Percentiles rank a stretch among this genome's conserved stretches.
phyloP scores from a whole-genome alignment of 2,888 invertebrate genomes.

The Thysanoteuthis rhombus region DNA sequence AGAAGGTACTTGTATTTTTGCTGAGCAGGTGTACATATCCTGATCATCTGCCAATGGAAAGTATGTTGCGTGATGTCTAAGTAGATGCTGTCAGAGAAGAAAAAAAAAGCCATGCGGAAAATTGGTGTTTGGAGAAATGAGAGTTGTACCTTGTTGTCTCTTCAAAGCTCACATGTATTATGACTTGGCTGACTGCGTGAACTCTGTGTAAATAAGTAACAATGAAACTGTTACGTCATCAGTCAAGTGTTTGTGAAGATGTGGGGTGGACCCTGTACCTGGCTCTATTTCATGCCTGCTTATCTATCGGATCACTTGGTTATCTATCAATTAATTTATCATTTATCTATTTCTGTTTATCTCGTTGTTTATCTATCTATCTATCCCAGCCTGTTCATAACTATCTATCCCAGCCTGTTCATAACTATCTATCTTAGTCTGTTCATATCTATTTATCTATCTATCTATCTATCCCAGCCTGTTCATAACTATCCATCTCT shows the following conservation, averaged over 20 bases:
- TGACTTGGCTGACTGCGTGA: not conserved
- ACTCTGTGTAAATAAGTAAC: not conserved
- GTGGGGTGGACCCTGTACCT: not conserved
- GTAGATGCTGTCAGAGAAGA: not conserved
- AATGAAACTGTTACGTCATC: slow-evolving; percentile 12
- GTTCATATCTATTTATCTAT: too few relatives aligned
- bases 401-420: too few relatives aligned
- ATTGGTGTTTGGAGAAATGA: not conserved
- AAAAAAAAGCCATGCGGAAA: not conserved
- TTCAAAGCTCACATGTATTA: not conserved
- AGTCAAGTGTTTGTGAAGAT: not conserved
- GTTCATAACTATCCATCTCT: not conserved
- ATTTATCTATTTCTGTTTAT: not conserved
- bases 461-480: not conserved
- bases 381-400: not conserved
- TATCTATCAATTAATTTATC: too few relatives aligned
- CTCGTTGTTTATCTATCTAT: not conserved
- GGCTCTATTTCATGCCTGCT: too few relatives aligned
- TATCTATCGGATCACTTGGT: too few relatives aligned
- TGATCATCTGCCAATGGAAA: too few relatives aligned
- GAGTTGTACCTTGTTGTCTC: not conserved
- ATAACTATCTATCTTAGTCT: too few relatives aligned
- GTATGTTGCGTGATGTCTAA: too few relatives aligned
- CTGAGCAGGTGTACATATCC: too few relatives aligned
- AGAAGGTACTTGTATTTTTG: too few relatives aligned